These are phyloP conservation scores for Microcebus tavaratra DNA, from an alignment of 2,113 vertebrate species.

Conservation along the genomic window DNA sequence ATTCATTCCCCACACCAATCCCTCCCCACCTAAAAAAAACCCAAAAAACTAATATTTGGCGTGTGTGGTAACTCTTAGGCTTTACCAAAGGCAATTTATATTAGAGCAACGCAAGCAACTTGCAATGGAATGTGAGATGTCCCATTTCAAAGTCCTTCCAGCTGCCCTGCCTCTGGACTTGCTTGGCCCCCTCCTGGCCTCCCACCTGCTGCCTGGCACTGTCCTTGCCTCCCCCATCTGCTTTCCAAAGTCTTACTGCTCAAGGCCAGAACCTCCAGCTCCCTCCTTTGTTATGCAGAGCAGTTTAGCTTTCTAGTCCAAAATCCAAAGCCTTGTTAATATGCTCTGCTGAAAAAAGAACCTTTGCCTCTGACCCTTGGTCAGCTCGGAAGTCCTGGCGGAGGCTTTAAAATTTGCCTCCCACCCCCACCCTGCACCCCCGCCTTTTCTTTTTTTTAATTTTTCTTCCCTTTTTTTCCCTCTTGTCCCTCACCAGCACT, in stretches of 20 bases:
- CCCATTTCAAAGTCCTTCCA: neutral
- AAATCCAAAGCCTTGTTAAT: neutral
- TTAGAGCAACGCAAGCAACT: neutral
- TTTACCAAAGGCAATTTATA: neutral
- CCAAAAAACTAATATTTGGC: neutral
- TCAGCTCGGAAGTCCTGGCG: neutral
- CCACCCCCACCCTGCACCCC: neutral
- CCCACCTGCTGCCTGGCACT: neutral
- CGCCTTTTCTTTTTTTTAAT: no score
- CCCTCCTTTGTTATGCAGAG: neutral
- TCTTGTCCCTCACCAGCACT: no score
- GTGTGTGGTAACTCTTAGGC: neutral
- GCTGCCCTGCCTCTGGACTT: neutral
- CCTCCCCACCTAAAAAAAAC: no score
- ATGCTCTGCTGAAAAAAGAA: neutral
- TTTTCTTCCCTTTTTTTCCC: no score
- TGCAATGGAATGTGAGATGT: neutral
- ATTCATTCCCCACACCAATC: neutral
- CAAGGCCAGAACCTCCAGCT: neutral
- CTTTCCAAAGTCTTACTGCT: neutral
- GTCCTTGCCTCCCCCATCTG: neutral
- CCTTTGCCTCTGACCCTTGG: neutral
- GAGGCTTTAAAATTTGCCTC: neutral
- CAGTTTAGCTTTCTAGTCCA: neutral
- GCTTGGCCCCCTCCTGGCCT: neutral